phyloP scores from a whole-genome alignment of 2,888 invertebrate species.

The Acleris cristana region DNA sequence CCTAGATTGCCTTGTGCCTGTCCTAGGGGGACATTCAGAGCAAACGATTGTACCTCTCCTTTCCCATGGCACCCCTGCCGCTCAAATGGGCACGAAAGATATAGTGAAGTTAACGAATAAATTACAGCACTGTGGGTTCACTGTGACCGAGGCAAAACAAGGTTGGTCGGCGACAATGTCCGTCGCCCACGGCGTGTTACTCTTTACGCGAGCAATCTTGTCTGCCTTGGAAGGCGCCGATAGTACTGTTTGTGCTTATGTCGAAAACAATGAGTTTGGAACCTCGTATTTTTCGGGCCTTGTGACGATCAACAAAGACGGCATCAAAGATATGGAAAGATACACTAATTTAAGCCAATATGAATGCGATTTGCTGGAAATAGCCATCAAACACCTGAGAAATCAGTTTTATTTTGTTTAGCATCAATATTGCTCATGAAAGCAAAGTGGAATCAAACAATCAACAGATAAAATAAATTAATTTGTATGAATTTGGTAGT shows the following conservation, averaged over 20 bases:
- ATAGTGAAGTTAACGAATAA: conserved; percentile 60
- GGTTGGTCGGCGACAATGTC: conserved; percentile 85
- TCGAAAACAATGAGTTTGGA: conserved; percentile 72
- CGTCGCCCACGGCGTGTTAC: conserved; percentile 85
- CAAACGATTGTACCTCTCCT: conserved; percentile 90
- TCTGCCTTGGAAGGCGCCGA: conserved; percentile 66
- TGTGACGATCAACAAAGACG: conserved; percentile 56
- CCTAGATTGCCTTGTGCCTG: conserved; percentile 87
- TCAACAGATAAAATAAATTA: no score
- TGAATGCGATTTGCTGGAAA: conserved; percentile 62
- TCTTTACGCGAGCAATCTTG: conserved; percentile 83
- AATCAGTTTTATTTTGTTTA: conserved; percentile 35
- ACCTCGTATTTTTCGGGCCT: conserved; percentile 65
- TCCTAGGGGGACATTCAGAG: conserved; percentile 90
- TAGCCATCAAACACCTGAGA: conserved; percentile 56
- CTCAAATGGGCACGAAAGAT: conserved; percentile 71
- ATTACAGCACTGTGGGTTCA: conserved; percentile 85
- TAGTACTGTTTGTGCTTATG: conserved; percentile 48
- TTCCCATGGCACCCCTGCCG: conserved; percentile 86
- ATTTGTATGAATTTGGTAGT: no score
- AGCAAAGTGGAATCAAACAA: no score
- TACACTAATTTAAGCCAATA: conserved; percentile 55
- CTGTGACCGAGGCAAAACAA: conserved; percentile 85
- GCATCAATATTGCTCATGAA: no score
- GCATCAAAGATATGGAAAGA: conserved; percentile 59